Base-by-base conservation (phyloP, 2,113 vertebrate species). In the Seriola aureovittata region DNA sequence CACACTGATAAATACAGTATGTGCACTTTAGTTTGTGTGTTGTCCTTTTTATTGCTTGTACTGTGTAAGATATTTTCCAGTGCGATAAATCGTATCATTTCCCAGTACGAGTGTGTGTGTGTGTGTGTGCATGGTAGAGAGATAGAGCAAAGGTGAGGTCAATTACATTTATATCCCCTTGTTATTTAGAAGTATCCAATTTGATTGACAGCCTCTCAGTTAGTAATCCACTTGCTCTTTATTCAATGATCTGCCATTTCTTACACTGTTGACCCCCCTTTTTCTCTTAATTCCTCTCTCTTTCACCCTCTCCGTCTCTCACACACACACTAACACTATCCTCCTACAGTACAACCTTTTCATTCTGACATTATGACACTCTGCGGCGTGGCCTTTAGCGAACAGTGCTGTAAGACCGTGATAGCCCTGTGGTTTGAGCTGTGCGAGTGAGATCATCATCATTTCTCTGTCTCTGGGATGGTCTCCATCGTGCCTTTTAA, bases 301-400 rank as follows among this genome's bases (percentile, higher is more conserved):
- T 70, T 55, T 71, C 75, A 76, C 38, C 21, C 58, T n/a, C 63
- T 44, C 50, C 32, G 36, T 58, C 80, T 32, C 13, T 8, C 23
- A 60, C 42, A 64, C 75, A 70, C 52, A 73, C 63, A 42, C 25
- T 59, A 17, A 71, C 68, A 64, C 50, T 8, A 40, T 25, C 44
- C 42, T 75, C 29, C 25, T 64, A 29, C 36, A 54, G 40, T 44
- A 65, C 85, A 91, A 77, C 84, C 82, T 88, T 90, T 90, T 86
- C 78, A 79, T 71, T 76, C 57, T 82, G 87, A 77, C 78, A 85
- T 79, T 71, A 68, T 65, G 65, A 85, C 67, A 64, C 74, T 78
- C 64, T 42, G 55, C 16, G 29, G 42, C 50, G 13, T 86, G 80
- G 84, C 87, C 87, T 91, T 90, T 80, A 80, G 67, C 11, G 19